Evolutionary conservation across 1,140 invertebrate genomes (phyloP).

Genomic region (Manduca sexta): DNA sequence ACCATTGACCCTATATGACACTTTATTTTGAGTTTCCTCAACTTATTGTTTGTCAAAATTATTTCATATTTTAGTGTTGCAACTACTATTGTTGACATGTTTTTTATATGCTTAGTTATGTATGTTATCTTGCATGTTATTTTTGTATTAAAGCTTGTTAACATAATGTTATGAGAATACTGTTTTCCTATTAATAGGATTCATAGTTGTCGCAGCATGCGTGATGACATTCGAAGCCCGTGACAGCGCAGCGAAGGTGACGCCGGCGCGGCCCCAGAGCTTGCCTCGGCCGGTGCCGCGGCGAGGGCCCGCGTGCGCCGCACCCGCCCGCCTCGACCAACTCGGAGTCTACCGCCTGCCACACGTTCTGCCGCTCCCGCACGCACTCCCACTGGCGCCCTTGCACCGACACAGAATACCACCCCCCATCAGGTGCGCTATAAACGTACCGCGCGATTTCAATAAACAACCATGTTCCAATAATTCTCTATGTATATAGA

Average conservation of each 20-base stretch:
- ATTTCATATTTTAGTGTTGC: no score
- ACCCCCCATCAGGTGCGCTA: constrained; percentile 74
- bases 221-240: constrained; percentile 96
- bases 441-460: no score
- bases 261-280: constrained; percentile 82
- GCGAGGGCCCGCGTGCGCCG: constrained; percentile 54
- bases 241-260: constrained; percentile 90
- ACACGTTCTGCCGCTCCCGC: constrained; percentile 69
- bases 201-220: constrained; percentile 93
- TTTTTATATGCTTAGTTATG: no score
- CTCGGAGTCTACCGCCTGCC: constrained; percentile 77
- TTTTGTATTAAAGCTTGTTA: no score
- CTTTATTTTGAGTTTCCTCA: no score
- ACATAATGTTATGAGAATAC: no score
- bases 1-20: no score
- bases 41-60: no score
- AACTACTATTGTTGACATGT: no score
- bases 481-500: no score
- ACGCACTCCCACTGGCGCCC: constrained; percentile 62
- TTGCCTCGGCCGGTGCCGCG: constrained; percentile 71
- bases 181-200: constrained; percentile 74
- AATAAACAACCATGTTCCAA: no score
- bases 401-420: constrained; percentile 53
- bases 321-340: constrained; percentile 66
- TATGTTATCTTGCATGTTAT: no score